A percentile compares a stretch with the other conserved stretches of the same genome.
Conservation (phyloP, 2,888 invertebrate species). For the Calliopum simillimum region DNA sequence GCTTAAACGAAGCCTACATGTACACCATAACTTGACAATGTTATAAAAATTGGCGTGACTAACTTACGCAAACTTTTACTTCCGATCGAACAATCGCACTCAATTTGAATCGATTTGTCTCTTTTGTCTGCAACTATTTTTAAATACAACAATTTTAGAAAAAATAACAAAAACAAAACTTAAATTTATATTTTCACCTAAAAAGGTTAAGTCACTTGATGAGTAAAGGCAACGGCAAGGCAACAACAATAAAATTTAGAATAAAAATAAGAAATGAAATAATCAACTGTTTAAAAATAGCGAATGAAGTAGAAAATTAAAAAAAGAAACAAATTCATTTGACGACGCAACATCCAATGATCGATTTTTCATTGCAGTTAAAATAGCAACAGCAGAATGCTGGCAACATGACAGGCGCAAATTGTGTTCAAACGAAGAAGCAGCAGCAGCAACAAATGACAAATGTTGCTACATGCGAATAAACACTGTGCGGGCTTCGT, state of each 20-base stretch:
- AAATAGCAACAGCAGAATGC: constrained; percentile 17
- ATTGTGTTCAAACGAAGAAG: neutral
- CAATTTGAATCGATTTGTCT: too few species aligned
- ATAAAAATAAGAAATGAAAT: neutral
- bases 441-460: constrained; percentile 4
- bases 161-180: constrained; percentile 10
- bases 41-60: constrained; percentile 7
- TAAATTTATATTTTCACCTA: neutral
- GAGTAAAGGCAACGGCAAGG: neutral
- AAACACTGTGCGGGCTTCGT: constrained; percentile 1
- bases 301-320: constrained; percentile 2
- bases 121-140: too few species aligned
- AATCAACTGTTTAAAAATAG: constrained; percentile 5
- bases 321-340: neutral
- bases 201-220: constrained; percentile 17
- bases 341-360: constrained; percentile 4
- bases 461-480: constrained; percentile 10
- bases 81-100: constrained; percentile 1
- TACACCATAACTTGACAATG: neutral
- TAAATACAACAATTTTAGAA: constrained; percentile 12
- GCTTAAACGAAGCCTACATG: too few species aligned
- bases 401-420: neutral
- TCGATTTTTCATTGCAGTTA: constrained; percentile 14
- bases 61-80: constrained; percentile 4
- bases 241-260: neutral